Base-by-base conservation (phyloP, 2,113 vertebrate species). In the Xyliphius kryptos region DNA sequence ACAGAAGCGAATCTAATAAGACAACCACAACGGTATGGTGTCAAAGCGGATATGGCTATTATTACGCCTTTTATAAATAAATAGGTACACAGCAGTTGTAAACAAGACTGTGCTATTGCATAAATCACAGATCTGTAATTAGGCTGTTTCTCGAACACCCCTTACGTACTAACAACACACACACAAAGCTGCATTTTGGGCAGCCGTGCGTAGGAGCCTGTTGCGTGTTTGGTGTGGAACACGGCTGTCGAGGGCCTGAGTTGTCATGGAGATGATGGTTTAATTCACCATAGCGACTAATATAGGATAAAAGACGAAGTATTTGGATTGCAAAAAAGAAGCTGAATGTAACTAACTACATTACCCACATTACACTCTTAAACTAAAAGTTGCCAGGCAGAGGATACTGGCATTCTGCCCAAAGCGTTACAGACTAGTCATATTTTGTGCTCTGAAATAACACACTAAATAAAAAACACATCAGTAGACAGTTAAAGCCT, bases 261-360 rank as follows among this genome's bases (percentile, higher is more conserved):
- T 75, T 71, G 73, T 75, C 73, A 75, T 71, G 73, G 69, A 48
- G 62, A 71, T 75, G 62, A 71, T 69, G 59, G 68, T 70, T 71
- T 70, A 65, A 74, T 71, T 74, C 69, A 75, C 69, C 73, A 68
- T 75, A 63, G 69, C 61, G 69, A 75, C 61, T 68, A 69, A 73
- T 69, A 57, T 66, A 17, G 61, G 65, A 70, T 57, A 47, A 70
- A 55, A 50, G 55, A 60, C 46, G 43, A 52, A 68, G 55, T 66
- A n/a, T 21, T 47, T 36, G 38, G 52, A 67, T 59, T 21, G 51
- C 48, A 46, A 48, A 14, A 19, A 20, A 62, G 20, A 56, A 41
- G 12, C 55, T 66, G 38, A 59, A n/a, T n/a, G 13, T 48, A 53
- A 38, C 19, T 49, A 50, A 56, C 55, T 56, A 46, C 22, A 68